Percentiles rank a stretch among this genome's conserved stretches.
These are phyloP conservation scores for Elysia crispata DNA, from an alignment of 2,888 invertebrate species.

Conservation along the genomic window DNA sequence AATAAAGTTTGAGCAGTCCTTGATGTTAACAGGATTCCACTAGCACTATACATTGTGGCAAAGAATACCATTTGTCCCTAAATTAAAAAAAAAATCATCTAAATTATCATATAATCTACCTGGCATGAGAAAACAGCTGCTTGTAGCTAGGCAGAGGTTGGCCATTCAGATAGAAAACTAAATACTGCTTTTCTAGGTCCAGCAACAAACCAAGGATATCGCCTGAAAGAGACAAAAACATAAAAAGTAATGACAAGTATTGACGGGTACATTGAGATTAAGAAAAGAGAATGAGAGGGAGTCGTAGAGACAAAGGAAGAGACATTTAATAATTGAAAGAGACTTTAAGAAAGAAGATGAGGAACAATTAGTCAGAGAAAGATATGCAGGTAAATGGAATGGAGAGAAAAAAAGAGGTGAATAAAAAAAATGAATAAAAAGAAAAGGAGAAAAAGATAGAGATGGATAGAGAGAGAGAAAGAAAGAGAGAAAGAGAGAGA, in stretches of 20 bases:
- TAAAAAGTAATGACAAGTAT: too few relatives aligned
- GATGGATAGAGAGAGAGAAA: conserved; percentile 37
- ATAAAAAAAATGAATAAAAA: conserved; percentile 22
- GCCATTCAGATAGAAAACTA: conserved; percentile 91
- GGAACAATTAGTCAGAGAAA: too few relatives aligned
- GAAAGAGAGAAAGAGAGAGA: conserved; percentile 22
- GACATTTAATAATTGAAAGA: neutral
- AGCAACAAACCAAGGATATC: conserved; percentile 91
- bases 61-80: too few relatives aligned
- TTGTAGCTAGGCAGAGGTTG: conserved; percentile 83
- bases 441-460: conserved; percentile 23
- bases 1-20: too few relatives aligned
- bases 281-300: neutral
- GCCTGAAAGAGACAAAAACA: conserved; percentile 76
- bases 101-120: conserved; percentile 78
- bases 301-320: neutral
- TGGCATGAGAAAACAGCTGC: conserved; percentile 87
- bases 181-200: conserved; percentile 85
- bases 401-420: neutral
- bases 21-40: too few relatives aligned
- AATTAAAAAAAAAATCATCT: too few relatives aligned
- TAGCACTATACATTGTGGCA: too few relatives aligned
- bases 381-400: neutral
- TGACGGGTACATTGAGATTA: too few relatives aligned
- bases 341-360: neutral